Conservation (phyloP, 2,888 invertebrate genomes). For the Hirudinaria manillensis region DNA sequence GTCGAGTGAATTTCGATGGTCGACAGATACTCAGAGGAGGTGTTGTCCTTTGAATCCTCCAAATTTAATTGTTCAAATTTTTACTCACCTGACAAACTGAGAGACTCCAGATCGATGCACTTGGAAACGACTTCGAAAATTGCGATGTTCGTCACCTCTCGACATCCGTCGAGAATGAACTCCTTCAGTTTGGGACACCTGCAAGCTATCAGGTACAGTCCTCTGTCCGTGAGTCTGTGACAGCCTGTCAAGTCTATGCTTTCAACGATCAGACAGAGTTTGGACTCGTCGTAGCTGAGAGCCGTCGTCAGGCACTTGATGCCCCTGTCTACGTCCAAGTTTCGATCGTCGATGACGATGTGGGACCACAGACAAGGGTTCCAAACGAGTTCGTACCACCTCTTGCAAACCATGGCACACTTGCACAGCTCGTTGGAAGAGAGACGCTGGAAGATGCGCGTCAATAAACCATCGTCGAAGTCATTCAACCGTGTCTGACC, state of each 20-base stretch:
- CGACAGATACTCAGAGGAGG: too few species aligned
- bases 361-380: slow-evolving; percentile 70
- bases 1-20: too few species aligned
- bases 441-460: slow-evolving; percentile 68
- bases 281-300: slow-evolving; percentile 64
- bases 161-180: slow-evolving; percentile 71
- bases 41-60: too few species aligned
- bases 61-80: too few species aligned
- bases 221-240: slow-evolving; percentile 69
- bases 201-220: slow-evolving; percentile 69
- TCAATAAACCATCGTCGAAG: slow-evolving; percentile 62
- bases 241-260: slow-evolving; percentile 66
- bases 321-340: slow-evolving; percentile 64
- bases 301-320: slow-evolving; percentile 60
- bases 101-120: slow-evolving; percentile 73
- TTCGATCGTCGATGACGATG: slow-evolving; percentile 59
- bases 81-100: slow-evolving; percentile 64
- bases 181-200: slow-evolving; percentile 76
- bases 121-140: slow-evolving; percentile 72
- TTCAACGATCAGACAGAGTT: slow-evolving; percentile 66
- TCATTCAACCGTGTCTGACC: slow-evolving; percentile 36
- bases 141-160: slow-evolving; percentile 69
- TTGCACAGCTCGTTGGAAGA: slow-evolving; percentile 66
- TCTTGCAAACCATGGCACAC: slow-evolving; percentile 69
- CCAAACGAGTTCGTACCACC: slow-evolving; percentile 74